phyloP scores from a whole-genome alignment of 2,888 invertebrate genomes.

The Spilarctia lutea region DNA sequence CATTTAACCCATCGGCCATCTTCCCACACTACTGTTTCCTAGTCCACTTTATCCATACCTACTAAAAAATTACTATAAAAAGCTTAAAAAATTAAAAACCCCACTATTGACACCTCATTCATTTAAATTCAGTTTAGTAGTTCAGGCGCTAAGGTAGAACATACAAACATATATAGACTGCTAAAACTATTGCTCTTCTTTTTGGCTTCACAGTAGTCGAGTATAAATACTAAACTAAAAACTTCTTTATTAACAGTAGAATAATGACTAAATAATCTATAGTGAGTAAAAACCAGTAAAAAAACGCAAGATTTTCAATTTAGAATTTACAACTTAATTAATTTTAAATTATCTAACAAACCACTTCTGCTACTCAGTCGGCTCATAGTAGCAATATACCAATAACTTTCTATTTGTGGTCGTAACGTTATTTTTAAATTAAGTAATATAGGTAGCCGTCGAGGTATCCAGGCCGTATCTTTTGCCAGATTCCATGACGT shows the following conservation, averaged over 20 bases:
- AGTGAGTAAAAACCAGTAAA: not conserved
- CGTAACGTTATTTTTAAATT: not conserved
- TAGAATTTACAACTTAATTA: not conserved
- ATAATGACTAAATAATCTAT: not conserved
- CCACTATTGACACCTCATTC: too few relatives aligned
- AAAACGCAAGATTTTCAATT: not conserved
- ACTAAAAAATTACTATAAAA: too few relatives aligned
- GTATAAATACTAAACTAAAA: too few relatives aligned
- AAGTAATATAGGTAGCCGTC: not conserved
- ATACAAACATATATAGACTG: too few relatives aligned
- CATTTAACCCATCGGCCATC: not conserved
- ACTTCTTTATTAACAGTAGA: too few relatives aligned
- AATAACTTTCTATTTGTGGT: not conserved
- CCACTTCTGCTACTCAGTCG: not conserved
- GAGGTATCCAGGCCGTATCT: not conserved
- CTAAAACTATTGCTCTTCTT: too few relatives aligned
- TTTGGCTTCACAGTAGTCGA: too few relatives aligned
- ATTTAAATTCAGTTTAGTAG: too few relatives aligned
- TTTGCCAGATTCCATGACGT: constrained; percentile 13
- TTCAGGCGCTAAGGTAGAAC: too few relatives aligned
- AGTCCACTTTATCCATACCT: not conserved
- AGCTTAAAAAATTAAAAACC: too few relatives aligned
- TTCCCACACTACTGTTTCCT: not conserved
- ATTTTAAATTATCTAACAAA: not conserved
- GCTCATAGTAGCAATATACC: not conserved